phyloP scores from a whole-genome alignment of 2,797 vertebrate species.

The Leptoclinus maculatus region DNA sequence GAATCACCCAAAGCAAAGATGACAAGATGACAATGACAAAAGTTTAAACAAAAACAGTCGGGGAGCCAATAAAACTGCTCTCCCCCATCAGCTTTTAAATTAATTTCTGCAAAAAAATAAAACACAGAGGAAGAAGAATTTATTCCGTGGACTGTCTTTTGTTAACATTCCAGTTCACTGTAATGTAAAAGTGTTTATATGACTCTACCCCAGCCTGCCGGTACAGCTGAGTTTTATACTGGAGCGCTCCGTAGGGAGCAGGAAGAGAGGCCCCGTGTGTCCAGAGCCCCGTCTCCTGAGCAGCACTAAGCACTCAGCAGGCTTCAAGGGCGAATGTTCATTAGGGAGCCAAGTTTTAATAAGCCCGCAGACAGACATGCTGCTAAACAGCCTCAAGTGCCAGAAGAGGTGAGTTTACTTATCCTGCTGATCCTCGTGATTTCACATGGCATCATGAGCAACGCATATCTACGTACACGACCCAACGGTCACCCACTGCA shows the following conservation, averaged over 20 bases:
- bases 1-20: constrained; percentile 47
- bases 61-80: constrained; percentile 31
- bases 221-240: constrained; percentile 74
- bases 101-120: constrained; percentile 25
- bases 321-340: constrained; percentile 82
- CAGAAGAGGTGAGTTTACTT: constrained; percentile 79
- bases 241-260: constrained; percentile 73
- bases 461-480: constrained; percentile 46
- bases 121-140: constrained; percentile 27
- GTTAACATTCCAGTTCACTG: constrained; percentile 74
- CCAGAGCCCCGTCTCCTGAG: constrained; percentile 74
- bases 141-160: constrained; percentile 53
- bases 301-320: constrained; percentile 78
- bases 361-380: constrained; percentile 83
- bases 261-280: constrained; percentile 79
- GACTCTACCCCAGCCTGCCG: constrained; percentile 63
- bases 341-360: constrained; percentile 85
- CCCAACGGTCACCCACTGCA: constrained; percentile 37
- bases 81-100: constrained; percentile 28
- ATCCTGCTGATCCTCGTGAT: constrained; percentile 74
- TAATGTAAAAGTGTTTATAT: constrained; percentile 78
- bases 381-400: constrained; percentile 77
- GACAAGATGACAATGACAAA: constrained; percentile 56
- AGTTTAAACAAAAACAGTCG: constrained; percentile 37
- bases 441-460: constrained; percentile 68